Base-by-base conservation (phyloP, 2,797 vertebrate genomes). In the Centroberyx gerrardi region DNA sequence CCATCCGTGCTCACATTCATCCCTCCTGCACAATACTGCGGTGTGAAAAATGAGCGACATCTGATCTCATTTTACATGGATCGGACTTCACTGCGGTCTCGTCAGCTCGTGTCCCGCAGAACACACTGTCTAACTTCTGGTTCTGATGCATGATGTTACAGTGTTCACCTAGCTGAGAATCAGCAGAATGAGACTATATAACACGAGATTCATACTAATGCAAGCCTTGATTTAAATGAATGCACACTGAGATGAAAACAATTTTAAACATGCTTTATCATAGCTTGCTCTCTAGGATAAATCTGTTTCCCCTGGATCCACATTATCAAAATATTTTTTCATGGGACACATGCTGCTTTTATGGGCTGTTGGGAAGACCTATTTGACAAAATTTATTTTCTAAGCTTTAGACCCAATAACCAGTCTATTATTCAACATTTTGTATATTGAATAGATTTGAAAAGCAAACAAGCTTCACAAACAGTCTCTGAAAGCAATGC, bases 11-110 rank as follows among this genome's bases (percentile, higher is more conserved):
- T 29, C 53, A 14, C 44, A 58, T 55, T 52, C 54, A 61, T 69
- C 62, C 33, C 38, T 33, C 51, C 59, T 12, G 49, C 63, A 15
- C 40, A 12, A 18, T 31, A 14, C 31, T 13, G 29, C 5, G 5
- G 12, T 38, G 63, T 56, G 69, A 70, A 66, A 36, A 79, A 75
- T 36, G 2, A 27, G 54, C 3, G 1, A 31, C 76, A 74, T 62
- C 61, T 76, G 74, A 88, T 83, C 48, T 29, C 67, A 80, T 78
- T 74, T 69, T 36, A 72, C 62, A 74, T 8, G 49, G 22, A 29
- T 33, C 29, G 4, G 62, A 51, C 44, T 17, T 17, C 4, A 0
- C 31, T 12, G 15, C 31, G 18, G 18, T 62, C 58, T 64, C 58
- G 9, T 42, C 5, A 6, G 49, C 15, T 42, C 49, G 29, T 48